Evolutionary conservation across 2,797 vertebrate genomes (phyloP), one percentile per base, ranked within the genome.

Genomic region (Rhinichthys osculus): DNA sequence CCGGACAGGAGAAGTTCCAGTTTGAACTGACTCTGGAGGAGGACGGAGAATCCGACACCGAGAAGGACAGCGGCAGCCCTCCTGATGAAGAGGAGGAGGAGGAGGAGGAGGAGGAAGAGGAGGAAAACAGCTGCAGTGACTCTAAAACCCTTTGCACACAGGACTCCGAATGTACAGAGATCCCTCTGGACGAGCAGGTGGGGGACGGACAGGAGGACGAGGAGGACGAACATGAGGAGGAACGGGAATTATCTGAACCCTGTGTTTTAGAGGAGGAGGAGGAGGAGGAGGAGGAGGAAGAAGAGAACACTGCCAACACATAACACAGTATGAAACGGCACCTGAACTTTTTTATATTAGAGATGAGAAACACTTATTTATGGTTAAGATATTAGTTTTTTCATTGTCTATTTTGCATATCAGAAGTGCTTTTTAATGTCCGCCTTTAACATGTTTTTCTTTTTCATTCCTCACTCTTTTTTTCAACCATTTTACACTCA

Each of bases 81-180:
- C 97, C 97, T 2, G 97, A 99, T 30, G 97, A 98, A 80, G 96
- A 96, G 0, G 96, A 96, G 86, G 96, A 97, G 91, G 97, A 98
- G 79, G n/a, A n/a, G n/a, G 97, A 97, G 1, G 97, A 98, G 38
- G 97, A 97, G 0, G 97, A 97, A 62, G 97, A 97, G 81, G 97
- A 98, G 90, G 98, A 98, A 91, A 98, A 98, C 89, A 99, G 98
- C 94, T 98, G 97, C 93, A 99, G 98, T 91, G 98, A 99, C 95
- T 97, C 97, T 89, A 99, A 99, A 95, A 99, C 98, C n/a, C 97
- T 99, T 92, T 99, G 98, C 88, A 98, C 98, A 64, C 98, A 99
- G 92, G 98, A 99, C 96, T 99, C 98, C 0, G 97, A 99, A 94
- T 98, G 97, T 16, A 98, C 98, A 21, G 98, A 99, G 93, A 97